Base-by-base conservation (phyloP, 2,888 invertebrate genomes). In the Amphipoea oculea region DNA sequence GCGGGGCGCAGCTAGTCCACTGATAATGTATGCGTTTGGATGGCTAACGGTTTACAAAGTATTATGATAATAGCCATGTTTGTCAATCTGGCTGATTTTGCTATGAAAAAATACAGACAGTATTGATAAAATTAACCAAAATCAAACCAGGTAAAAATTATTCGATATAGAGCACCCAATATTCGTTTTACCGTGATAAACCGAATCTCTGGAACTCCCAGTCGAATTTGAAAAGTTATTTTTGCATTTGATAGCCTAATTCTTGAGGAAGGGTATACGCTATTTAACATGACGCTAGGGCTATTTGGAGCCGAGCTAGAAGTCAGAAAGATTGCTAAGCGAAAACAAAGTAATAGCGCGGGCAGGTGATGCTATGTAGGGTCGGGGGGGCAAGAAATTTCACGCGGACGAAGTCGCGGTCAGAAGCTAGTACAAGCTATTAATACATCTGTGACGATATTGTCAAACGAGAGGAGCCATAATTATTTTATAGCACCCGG, bases 51-150 rank as follows among this genome's bases (percentile, higher is more conserved):
- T 45, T 29, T 42, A 9, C 14, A 7, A 48, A 68, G n/a, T 63
- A 63, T 76, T 80, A 45, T 73, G 45, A 83, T 57, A 48, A 48
- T 48, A 62, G 14, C 23, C 36, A 11, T 83, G 40, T 83, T 48
- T 68, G 14, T 48, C 40, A 48, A 63, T 23, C 20, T 20, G 11
- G 2, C 42, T 51, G 36, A 54, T 63, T 81, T 62, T 36, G 9
- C n/a, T 54, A 45, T 45, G 63, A 54, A 71, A 81, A 74, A 20
- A 72, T 82, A 40, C 54, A 29, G 40, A 23, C 45, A 40, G 11
- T 40, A 63, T 73, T 48, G 11, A 76, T 4, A n/a, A 62, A 17
- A 60, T 17, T 7, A n/a, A 36, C 4, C 36, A n/a, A 68, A 70
- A 71, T n/a, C n/a, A 71, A 40, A 12, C 51, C 17, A 20, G 48